These are phyloP conservation scores for Nannoperca obscura DNA, from an alignment of 2,797 vertebrate genomes.

Conservation along the genomic window DNA sequence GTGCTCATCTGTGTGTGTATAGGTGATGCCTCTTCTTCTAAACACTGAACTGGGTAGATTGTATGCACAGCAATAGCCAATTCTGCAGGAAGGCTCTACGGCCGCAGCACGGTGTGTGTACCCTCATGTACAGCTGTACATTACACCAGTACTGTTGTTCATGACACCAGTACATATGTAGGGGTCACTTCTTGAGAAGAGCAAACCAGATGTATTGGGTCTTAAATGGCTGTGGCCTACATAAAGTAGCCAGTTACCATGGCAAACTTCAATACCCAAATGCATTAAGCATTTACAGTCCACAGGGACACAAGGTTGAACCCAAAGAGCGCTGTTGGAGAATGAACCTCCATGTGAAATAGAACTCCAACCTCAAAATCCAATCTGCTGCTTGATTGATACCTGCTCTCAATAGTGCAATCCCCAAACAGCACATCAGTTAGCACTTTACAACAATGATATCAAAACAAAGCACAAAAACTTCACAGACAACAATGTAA, in stretches of 20 bases:
- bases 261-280: neutral
- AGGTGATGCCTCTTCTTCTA: too few relatives aligned
- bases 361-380: conserved; percentile 16
- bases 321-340: conserved; percentile 2
- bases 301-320: conserved; percentile 3
- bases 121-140: neutral
- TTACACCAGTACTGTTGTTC: neutral
- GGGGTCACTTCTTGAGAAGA: neutral
- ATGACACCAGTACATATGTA: neutral
- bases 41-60: too few relatives aligned
- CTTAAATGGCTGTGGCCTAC: neutral
- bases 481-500: conserved; percentile 41
- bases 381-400: conserved; percentile 20
- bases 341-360: neutral
- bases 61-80: too few relatives aligned
- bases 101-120: neutral
- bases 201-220: neutral
- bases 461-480: conserved; percentile 54
- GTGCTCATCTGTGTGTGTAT: neutral
- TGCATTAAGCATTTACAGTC: neutral
- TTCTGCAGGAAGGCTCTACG: neutral
- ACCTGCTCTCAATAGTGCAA: conserved; percentile 2
- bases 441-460: conserved; percentile 40
- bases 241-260: neutral
- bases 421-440: conserved; percentile 32